Percentiles rank a stretch among this genome's conserved stretches.
phyloP scores from a whole-genome alignment of 2,113 vertebrate genomes.

The Copsychus sechellarum region DNA sequence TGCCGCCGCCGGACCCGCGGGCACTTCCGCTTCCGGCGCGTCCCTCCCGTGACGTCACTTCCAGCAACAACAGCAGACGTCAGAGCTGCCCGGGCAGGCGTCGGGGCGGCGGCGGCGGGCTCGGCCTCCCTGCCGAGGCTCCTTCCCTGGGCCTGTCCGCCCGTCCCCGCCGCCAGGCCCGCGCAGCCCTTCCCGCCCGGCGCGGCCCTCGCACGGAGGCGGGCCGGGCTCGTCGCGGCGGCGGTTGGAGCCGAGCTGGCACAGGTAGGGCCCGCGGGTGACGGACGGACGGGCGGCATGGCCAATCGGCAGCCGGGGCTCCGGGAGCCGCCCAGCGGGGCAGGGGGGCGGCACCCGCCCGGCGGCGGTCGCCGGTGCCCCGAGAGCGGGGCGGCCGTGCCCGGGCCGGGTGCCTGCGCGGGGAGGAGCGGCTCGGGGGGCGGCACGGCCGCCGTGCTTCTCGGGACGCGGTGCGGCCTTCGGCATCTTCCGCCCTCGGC shows the following conservation, averaged over 20 bases:
- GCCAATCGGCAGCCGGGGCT: neutral
- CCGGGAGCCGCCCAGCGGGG: neutral
- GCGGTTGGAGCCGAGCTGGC: conserved; percentile 24
- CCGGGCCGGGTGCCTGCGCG: neutral
- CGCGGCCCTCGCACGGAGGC: neutral
- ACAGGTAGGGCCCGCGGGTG: neutral
- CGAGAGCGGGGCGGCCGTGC: neutral
- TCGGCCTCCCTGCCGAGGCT: neutral
- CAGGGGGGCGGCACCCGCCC: neutral
- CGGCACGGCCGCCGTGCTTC: neutral
- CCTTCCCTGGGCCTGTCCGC: neutral
- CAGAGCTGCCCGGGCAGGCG: neutral
- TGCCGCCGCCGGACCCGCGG: neutral
- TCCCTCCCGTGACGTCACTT: conserved; percentile 41
- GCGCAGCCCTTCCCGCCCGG: neutral
- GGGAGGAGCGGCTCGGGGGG: neutral
- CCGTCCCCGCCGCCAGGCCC: neutral
- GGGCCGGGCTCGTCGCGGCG: conserved; percentile 56
- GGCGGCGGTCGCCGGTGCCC: neutral
- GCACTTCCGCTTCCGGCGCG: neutral
- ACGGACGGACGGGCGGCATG: neutral
- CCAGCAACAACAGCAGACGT: conserved; percentile 73
- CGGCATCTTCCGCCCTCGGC: neutral
- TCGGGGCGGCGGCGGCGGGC: neutral
- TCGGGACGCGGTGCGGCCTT: neutral